A percentile compares a stretch with the other conserved stretches of the same genome.
These are phyloP conservation scores for Martes martes DNA, from an alignment of 2,113 vertebrate species.

Conservation along the genomic window DNA sequence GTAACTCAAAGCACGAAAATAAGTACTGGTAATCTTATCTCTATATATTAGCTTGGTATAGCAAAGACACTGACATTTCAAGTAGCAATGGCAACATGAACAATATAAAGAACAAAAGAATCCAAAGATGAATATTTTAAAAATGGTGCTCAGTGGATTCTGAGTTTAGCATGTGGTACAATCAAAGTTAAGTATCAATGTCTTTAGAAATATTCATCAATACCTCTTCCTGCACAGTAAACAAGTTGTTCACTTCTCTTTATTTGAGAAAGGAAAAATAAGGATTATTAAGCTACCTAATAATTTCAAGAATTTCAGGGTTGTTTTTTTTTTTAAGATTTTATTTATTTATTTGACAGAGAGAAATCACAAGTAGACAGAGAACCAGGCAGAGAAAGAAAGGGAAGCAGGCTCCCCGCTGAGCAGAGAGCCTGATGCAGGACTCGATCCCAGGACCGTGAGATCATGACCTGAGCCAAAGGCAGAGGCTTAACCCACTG, in stretches of 20 bases:
- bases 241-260: not conserved
- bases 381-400: too few species aligned
- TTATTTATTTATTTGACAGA: too few species aligned
- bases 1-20: not conserved
- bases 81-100: not conserved
- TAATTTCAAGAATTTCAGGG: not conserved
- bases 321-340: too few species aligned
- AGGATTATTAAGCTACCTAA: not conserved
- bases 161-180: not conserved
- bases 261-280: conserved; percentile 28
- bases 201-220: not conserved
- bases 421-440: too few species aligned
- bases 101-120: not conserved
- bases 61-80: not conserved
- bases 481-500: too few species aligned
- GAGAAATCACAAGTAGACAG: too few species aligned
- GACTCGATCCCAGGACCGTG: too few species aligned
- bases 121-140: not conserved
- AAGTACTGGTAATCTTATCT: not conserved
- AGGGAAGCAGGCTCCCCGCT: too few species aligned
- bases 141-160: not conserved
- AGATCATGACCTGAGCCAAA: too few species aligned
- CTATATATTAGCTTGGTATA: not conserved
- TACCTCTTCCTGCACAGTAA: not conserved
- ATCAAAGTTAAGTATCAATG: not conserved